Evolutionary conservation across 2,113 vertebrate species (phyloP).

Genomic region (Gymnocephalus cernua): DNA sequence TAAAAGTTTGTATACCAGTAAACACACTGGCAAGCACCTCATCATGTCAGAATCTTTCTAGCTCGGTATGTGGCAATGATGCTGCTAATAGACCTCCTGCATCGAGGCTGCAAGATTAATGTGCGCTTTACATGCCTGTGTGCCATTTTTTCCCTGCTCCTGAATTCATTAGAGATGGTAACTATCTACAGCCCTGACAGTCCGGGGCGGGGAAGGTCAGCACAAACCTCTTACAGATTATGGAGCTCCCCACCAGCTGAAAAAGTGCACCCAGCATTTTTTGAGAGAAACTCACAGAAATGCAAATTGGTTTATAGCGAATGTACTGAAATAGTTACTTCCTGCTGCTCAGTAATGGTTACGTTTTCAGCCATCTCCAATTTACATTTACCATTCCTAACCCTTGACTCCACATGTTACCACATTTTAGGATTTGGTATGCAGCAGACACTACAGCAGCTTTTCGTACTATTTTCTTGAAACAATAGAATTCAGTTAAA

Average conservation of each 20-base stretch:
- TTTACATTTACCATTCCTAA: conserved; percentile 9
- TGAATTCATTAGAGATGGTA: conserved; percentile 77
- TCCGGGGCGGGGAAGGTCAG: conserved; percentile 64
- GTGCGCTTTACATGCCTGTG: conserved; percentile 50
- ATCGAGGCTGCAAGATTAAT: conserved; percentile 54
- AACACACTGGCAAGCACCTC: background rate
- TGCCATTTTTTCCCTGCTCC: conserved; percentile 42
- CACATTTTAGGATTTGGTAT: background rate
- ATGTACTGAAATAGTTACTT: background rate
- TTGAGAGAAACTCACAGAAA: conserved; percentile 8
- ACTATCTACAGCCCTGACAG: conserved; percentile 67
- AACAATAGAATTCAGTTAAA: conserved; percentile 3
- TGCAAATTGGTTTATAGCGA: conserved; percentile 33
- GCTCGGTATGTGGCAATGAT: conserved; percentile 8
- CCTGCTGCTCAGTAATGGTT: conserved; percentile 42
- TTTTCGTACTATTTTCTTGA: background rate
- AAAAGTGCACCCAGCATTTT: conserved; percentile 10
- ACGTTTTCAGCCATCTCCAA: background rate
- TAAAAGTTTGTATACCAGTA: background rate
- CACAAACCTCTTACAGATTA: conserved; percentile 62
- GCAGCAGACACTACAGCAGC: background rate
- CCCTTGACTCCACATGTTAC: background rate
- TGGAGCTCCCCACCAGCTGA: conserved; percentile 25
- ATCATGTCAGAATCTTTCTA: conserved; percentile 17
- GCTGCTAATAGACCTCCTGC: conserved; percentile 54